phyloP scores from a whole-genome alignment of 2,797 vertebrate genomes.

The Rhodeus uyekii region DNA sequence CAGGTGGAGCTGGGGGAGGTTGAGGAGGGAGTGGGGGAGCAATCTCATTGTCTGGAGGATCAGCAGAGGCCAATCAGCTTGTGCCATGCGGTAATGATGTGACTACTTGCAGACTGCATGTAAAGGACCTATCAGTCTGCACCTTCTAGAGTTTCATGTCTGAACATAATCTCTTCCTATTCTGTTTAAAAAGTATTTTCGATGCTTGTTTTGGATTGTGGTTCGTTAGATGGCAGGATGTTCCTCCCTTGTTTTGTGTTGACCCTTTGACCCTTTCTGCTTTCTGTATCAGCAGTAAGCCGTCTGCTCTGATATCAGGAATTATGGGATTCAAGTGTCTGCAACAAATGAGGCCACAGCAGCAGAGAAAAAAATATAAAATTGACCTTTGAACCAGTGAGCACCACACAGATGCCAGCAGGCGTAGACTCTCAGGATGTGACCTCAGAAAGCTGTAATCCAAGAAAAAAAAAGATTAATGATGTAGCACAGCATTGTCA shows the following conservation, averaged over 20 bases:
- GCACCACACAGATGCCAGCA: conserved; percentile 15
- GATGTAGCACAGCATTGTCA: not conserved
- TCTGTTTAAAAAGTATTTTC: conserved; percentile 5
- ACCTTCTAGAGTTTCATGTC: not conserved
- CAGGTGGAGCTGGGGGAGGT: not conserved
- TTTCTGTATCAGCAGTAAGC: conserved; percentile 43
- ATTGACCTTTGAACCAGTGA: conserved; percentile 52
- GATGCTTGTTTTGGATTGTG: not conserved
- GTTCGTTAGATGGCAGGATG: conserved; percentile 9
- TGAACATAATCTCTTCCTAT: not conserved
- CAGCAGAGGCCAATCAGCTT: not conserved
- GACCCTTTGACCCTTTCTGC: conserved; percentile 33
- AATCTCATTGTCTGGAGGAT: not conserved
- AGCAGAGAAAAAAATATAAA: conserved; percentile 4
- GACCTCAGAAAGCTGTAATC: not conserved
- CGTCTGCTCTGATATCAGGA: conserved; percentile 29
- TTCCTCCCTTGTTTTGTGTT: conserved; percentile 45
- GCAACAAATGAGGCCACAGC: conserved; percentile 18
- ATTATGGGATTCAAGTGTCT: conserved; percentile 43
- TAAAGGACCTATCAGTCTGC: not conserved
- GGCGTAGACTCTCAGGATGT: conserved; percentile 13
- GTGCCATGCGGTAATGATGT: not conserved
- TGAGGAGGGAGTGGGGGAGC: not conserved
- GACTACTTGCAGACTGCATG: not conserved
- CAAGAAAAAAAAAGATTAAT: not conserved